A percentile compares a stretch with the other conserved stretches of the same genome.
phyloP scores from a whole-genome alignment of 2,888 invertebrate species.

The Tipula helvola region DNA sequence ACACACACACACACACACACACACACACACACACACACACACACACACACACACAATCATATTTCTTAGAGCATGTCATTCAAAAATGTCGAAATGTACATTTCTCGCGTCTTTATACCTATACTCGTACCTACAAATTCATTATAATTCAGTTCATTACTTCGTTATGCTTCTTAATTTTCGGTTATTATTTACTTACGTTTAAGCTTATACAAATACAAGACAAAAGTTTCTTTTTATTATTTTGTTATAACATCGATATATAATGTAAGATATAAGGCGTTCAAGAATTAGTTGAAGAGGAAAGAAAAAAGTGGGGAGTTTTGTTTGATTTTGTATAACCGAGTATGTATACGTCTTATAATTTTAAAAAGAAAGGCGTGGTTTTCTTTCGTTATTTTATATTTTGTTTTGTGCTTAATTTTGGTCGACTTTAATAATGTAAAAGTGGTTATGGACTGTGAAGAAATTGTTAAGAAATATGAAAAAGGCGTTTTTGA shows the following conservation, averaged over 20 bases:
- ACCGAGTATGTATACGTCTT: background rate
- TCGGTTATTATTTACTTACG: background rate
- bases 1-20: background rate
- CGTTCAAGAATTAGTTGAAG: background rate
- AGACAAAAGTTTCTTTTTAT: background rate
- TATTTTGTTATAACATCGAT: background rate
- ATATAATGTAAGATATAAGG: background rate
- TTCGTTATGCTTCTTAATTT: background rate
- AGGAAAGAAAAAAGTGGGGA: background rate
- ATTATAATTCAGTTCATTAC: constrained; percentile 4
- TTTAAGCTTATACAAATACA: background rate
- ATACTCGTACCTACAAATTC: background rate
- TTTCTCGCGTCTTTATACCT: background rate
- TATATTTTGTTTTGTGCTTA: background rate
- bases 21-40: background rate
- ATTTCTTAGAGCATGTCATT: background rate
- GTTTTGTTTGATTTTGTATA: background rate
- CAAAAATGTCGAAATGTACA: background rate
- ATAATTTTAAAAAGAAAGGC: background rate
- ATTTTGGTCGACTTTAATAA: background rate
- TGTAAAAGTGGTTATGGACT: background rate
- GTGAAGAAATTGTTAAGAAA: background rate
- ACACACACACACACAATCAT: background rate
- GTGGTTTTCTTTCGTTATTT: background rate
- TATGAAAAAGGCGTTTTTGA: background rate